Percentiles rank a stretch among this genome's conserved stretches.
These are phyloP conservation scores for Onthophagus sagittarius DNA, from an alignment of 2,888 invertebrate species.

Conservation along the genomic window DNA sequence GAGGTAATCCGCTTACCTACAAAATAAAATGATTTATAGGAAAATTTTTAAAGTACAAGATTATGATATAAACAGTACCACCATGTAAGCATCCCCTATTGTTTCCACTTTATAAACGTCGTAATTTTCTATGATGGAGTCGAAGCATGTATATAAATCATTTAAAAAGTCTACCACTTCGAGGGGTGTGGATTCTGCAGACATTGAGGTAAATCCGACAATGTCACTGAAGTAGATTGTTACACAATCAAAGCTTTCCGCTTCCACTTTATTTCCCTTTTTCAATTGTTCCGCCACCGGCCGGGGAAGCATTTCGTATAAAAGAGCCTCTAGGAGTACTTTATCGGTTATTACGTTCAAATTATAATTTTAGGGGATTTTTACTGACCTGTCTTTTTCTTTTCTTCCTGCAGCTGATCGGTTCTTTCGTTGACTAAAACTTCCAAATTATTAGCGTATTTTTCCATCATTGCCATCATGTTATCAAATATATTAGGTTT, in stretches of 20 bases:
- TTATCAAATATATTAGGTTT: conserved; percentile 95
- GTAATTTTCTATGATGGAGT: conserved; percentile 88
- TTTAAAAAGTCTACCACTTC: conserved; percentile 91
- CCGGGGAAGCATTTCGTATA: conserved; percentile 84
- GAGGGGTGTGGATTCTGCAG: conserved; percentile 84
- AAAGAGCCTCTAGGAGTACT: conserved; percentile 63
- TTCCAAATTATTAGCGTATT: conserved; percentile 93
- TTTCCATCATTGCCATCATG: conserved; percentile 98
- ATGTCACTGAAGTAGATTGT: conserved; percentile 96
- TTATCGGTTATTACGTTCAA: neutral
- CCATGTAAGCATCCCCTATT: conserved; percentile 91
- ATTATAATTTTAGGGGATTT: neutral
- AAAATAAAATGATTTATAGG: conserved; percentile 14
- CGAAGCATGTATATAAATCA: conserved; percentile 91
- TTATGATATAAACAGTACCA: conserved; percentile 51
- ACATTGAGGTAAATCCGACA: conserved; percentile 89
- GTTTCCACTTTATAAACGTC: conserved; percentile 94
- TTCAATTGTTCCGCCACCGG: conserved; percentile 92
- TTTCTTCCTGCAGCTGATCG: conserved; percentile 90
- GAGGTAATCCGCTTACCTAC: conserved; percentile 82
- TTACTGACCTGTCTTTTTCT: conserved; percentile 81
- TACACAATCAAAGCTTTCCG: conserved; percentile 85
- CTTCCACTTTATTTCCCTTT: conserved; percentile 82
- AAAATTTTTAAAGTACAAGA: neutral
- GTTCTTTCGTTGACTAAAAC: conserved; percentile 91